phyloP scores from a whole-genome alignment of 2,888 invertebrate species.

The Strigamia transsilvanica region DNA sequence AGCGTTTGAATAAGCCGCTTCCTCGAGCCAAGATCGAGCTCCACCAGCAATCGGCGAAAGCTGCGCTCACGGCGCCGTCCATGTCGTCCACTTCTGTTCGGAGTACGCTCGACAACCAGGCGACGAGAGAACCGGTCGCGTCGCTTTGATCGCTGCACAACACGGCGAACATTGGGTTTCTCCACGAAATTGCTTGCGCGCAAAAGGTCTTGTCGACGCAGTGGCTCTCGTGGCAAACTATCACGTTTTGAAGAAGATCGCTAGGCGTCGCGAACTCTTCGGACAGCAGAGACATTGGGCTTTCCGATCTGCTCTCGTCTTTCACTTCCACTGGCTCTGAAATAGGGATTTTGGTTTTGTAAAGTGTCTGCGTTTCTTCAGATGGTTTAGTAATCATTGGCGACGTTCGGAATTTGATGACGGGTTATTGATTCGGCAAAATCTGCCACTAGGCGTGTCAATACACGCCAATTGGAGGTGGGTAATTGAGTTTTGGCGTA shows the following conservation, averaged over 20 bases:
- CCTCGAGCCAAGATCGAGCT: not conserved
- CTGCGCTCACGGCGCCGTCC: not conserved
- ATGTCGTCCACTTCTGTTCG: not conserved
- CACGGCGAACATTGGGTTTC: not conserved
- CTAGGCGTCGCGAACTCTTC: not conserved
- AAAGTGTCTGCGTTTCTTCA: too few relatives aligned
- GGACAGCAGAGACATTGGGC: not conserved
- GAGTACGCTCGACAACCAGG: not conserved
- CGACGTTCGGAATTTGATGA: too few relatives aligned
- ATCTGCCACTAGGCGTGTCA: too few relatives aligned
- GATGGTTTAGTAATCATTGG: too few relatives aligned
- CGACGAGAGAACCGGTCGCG: not conserved
- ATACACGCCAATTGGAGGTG: too few relatives aligned
- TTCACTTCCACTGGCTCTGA: not conserved
- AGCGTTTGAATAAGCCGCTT: not conserved
- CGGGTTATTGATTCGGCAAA: too few relatives aligned
- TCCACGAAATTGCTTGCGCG: not conserved
- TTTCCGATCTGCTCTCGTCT: not conserved
- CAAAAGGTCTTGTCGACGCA: not conserved
- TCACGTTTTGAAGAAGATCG: not conserved
- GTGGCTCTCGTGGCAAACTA: not conserved
- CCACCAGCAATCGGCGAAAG: not conserved
- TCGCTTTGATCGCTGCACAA: not conserved
- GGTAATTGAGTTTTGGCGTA: too few relatives aligned
- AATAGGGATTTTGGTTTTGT: not conserved